Conservation (phyloP, 2,888 invertebrate genomes). For the Parnassius smintheus region DNA sequence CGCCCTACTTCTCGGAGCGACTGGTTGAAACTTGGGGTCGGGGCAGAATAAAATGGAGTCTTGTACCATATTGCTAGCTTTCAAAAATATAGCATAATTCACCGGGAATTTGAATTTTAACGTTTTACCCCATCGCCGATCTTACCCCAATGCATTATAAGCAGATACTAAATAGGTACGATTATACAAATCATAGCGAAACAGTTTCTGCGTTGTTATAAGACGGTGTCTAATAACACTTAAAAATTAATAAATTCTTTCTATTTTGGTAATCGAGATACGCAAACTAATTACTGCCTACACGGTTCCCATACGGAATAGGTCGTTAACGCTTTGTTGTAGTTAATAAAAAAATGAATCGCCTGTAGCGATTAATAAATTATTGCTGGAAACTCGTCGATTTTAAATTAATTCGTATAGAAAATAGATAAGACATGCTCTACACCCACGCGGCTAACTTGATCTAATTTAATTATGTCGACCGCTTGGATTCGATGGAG, state of each 20-base stretch:
- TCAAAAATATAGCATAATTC: too few species aligned
- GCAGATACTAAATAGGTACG: too few species aligned
- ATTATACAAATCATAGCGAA: too few species aligned
- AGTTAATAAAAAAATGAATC: constrained; percentile 23
- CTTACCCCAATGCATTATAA: too few species aligned
- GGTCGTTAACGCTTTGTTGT: constrained; percentile 25
- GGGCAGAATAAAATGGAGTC: too few species aligned
- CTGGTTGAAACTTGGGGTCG: too few species aligned
- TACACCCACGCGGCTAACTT: constrained; percentile 26
- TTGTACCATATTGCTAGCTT: too few species aligned
- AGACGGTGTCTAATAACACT: constrained; percentile 6
- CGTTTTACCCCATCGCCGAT: too few species aligned
- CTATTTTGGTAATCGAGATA: constrained; percentile 19
- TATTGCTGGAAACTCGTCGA: constrained; percentile 53
- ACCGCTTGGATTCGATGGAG: constrained; percentile 18
- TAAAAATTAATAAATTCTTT: constrained; percentile 21
- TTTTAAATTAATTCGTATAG: constrained; percentile 51
- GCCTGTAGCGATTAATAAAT: constrained; percentile 56
- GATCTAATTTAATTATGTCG: constrained; percentile 24
- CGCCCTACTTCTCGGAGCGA: too few species aligned
- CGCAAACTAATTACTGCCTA: constrained; percentile 24
- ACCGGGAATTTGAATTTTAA: too few species aligned
- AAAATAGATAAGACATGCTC: constrained; percentile 42
- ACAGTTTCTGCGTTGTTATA: not conserved
- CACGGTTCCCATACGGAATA: constrained; percentile 16